phyloP scores from a whole-genome alignment of 2,797 vertebrate genomes.

The Acrocephalus scirpaceus region DNA sequence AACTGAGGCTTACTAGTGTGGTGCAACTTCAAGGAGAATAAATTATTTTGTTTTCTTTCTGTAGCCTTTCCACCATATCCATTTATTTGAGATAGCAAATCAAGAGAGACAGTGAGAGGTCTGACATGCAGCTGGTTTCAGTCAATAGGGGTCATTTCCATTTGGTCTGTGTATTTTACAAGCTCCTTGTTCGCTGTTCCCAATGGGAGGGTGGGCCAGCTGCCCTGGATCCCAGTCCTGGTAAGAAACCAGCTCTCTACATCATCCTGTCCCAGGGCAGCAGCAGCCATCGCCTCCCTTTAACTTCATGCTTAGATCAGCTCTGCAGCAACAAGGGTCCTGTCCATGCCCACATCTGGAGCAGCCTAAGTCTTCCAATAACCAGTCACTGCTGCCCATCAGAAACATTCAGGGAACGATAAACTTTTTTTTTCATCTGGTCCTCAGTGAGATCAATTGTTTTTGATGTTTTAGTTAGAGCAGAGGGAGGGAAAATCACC shows the following conservation, averaged over 20 bases:
- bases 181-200: slow-evolving; percentile 85
- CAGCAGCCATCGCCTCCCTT: neutral
- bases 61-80: slow-evolving; percentile 73
- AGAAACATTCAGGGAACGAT: slow-evolving; percentile 54
- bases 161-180: slow-evolving; percentile 85
- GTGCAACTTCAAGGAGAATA: slow-evolving; percentile 44
- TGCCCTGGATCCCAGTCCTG: slow-evolving; percentile 81
- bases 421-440: neutral
- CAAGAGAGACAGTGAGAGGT: slow-evolving; percentile 64
- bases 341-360: neutral
- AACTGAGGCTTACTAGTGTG: slow-evolving; percentile 48
- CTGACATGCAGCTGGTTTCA: slow-evolving; percentile 86
- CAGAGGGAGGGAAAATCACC: slow-evolving; percentile 17
- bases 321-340: neutral
- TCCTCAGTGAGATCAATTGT: slow-evolving; percentile 33
- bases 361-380: neutral
- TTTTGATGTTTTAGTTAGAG: slow-evolving; percentile 49
- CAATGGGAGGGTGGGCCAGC: slow-evolving; percentile 83
- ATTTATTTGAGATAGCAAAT: slow-evolving; percentile 75
- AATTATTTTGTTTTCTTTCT: slow-evolving; percentile 67
- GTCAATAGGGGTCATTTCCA: slow-evolving; percentile 81
- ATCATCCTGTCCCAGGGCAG: slow-evolving; percentile 67
- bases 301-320: neutral
- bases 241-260: slow-evolving; percentile 76
- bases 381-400: slow-evolving; percentile 12